Conservation (phyloP, 1,140 invertebrate species). For the Saccostrea echinata region DNA sequence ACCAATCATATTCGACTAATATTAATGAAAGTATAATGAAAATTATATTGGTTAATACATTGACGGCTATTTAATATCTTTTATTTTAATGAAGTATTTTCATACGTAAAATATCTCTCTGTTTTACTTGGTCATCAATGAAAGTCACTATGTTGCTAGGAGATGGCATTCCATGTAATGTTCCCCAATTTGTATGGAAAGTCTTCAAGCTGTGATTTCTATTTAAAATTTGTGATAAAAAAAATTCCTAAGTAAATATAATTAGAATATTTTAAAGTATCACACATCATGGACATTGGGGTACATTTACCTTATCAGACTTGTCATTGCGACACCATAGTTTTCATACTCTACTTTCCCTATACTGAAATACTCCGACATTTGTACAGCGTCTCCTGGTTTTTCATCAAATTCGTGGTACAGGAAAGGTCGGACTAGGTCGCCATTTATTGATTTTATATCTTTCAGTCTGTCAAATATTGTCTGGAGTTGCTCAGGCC, state of each 20-base stretch:
- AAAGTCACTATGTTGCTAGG: not conserved
- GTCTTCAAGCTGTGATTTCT: not conserved
- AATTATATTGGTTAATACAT: too few species aligned
- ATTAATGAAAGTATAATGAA: too few species aligned
- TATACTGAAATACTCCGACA: constrained; percentile 73
- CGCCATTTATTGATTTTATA: constrained; percentile 47
- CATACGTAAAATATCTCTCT: not conserved
- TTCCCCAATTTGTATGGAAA: not conserved
- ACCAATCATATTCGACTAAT: too few species aligned
- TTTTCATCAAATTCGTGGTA: constrained; percentile 91
- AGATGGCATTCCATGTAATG: not conserved
- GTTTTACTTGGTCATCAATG: not conserved
- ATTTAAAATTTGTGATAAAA: not conserved
- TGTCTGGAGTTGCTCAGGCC: constrained; percentile 70
- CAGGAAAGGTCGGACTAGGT: constrained; percentile 81
- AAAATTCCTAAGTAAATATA: not conserved
- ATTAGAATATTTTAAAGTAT: not conserved
- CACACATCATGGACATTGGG: not conserved
- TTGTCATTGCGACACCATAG: constrained; percentile 62
- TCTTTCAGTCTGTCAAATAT: constrained; percentile 78
- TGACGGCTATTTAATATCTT: not conserved
- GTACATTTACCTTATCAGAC: not conserved
- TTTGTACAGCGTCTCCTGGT: constrained; percentile 86
- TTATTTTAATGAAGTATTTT: not conserved
- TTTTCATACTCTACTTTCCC: constrained; percentile 61